phyloP scores from a whole-genome alignment of 2,113 vertebrate species.

The Drymodes brunneopygia region DNA sequence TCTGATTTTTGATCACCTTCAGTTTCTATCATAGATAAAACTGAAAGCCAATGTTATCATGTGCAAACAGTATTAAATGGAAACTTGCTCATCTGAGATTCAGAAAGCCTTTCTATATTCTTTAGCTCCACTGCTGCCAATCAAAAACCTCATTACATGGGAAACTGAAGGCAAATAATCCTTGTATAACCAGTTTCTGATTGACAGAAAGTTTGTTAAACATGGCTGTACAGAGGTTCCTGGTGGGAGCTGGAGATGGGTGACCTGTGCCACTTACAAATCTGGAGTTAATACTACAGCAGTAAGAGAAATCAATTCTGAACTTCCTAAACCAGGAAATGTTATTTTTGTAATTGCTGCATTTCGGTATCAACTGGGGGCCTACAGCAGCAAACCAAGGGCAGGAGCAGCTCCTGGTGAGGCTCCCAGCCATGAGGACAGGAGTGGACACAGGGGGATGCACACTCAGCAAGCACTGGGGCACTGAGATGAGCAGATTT shows the following conservation, averaged over 20 bases:
- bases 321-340: not conserved
- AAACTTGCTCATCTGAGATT: slow-evolving; percentile 36
- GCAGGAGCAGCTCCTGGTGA: not conserved
- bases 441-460: fast-evolving
- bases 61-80: slow-evolving; percentile 1
- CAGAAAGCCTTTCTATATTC: slow-evolving; percentile 14
- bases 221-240: not conserved
- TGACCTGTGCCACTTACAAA: not conserved
- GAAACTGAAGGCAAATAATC: slow-evolving; percentile 58
- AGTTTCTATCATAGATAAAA: not conserved
- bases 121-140: slow-evolving; percentile 33
- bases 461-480: not conserved
- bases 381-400: not conserved
- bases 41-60: not conserved
- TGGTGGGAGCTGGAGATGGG: not conserved
- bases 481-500: fast-evolving
- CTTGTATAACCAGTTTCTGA: slow-evolving; percentile 46
- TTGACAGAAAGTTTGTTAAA: slow-evolving; percentile 49
- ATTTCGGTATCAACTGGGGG: not conserved
- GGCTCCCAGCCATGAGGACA: fast-evolving
- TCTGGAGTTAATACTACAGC: not conserved
- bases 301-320: not conserved
- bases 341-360: not conserved
- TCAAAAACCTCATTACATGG: slow-evolving; percentile 56
- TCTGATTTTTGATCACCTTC: not conserved